Evolutionary conservation across 2,113 vertebrate genomes (phyloP), one percentile per base, ranked within the genome.

Genomic region (Nanorana parkeri): DNA sequence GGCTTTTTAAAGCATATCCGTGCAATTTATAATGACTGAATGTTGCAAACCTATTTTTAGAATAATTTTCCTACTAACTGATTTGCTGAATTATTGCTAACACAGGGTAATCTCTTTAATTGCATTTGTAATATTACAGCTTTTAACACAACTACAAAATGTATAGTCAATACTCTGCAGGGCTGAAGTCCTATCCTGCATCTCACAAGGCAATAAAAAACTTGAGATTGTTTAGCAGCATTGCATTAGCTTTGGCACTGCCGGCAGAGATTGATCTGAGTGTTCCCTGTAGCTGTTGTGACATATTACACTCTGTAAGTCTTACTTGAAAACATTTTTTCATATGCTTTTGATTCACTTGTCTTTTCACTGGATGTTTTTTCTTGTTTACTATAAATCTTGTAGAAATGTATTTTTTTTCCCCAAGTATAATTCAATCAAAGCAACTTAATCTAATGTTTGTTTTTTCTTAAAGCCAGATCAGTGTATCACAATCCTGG

Each of bases 271-370:
- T 83, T 82, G 80, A 83, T 83, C 80, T 83, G 80, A 76, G 75
- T 83, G 80, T 83, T 83, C 72, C 80, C 80, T 76, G 80, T 83
- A 75, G 80, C 72, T 76, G 80, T 76, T 29, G 71, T 83, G 80
- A 83, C 80, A 68, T 83, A 82, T 83, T 83, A 83, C 71, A 68
- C 72, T 68, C 52, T 68, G 71, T 68, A 83, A 83, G 71, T 82
- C 61, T 81, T 61, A 47, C 72, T 83, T 61, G 54, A 60, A 76
- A 76, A 76, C 76, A 76, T 83, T 83, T 83, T 76, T 83, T 83
- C 72, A 83, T 76, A 83, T 60, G 52, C 71, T 82, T 82, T 82
- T 82, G 78, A 61, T 20, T 54, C 78, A 69, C 21, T 24, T 71
- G 80, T 71, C 80, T 75, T 76, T 76, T 76, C 64, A 60, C 71